Evolutionary conservation across 2,113 vertebrate species (phyloP).

Genomic region (Syngnathus floridae): DNA sequence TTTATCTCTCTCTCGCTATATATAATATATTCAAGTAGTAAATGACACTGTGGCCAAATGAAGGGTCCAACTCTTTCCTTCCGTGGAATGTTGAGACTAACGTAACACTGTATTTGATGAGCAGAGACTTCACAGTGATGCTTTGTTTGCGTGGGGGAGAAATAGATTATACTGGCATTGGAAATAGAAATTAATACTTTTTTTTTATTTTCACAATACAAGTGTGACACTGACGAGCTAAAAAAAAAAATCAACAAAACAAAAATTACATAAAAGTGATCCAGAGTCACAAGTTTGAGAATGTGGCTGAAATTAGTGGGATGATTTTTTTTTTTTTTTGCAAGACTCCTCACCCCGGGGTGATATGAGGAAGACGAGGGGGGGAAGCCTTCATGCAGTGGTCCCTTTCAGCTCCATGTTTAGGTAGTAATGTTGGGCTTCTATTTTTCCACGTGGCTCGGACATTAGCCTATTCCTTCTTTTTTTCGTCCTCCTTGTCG

Average conservation of each 20-base stretch:
- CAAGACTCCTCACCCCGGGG: constrained; percentile 54
- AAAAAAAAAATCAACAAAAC: background rate
- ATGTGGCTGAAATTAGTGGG: constrained; percentile 50
- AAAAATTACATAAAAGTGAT: constrained; percentile 13
- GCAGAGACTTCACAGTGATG: constrained; percentile 61
- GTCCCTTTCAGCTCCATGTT: constrained; percentile 68
- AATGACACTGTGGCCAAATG: constrained; percentile 35
- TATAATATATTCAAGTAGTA: constrained; percentile 47
- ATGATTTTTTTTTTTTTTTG: constrained; percentile 25
- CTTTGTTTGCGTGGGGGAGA: constrained; percentile 35
- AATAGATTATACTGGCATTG: constrained; percentile 46
- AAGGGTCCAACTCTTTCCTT: constrained; percentile 34
- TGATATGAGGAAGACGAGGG: constrained; percentile 39
- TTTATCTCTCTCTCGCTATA: background rate
- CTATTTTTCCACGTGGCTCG: constrained; percentile 1
- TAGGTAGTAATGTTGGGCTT: constrained; percentile 74
- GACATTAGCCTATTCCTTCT: constrained; percentile 55
- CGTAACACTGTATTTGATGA: constrained; percentile 48
- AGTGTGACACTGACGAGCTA: constrained; percentile 43
- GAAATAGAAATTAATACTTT: constrained; percentile 56
- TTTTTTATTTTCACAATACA: constrained; percentile 55
- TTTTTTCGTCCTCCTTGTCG: constrained; percentile 75
- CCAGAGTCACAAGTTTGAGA: constrained; percentile 43
- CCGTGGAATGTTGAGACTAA: constrained; percentile 62
- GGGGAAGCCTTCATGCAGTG: constrained; percentile 67